These are phyloP conservation scores for Nannospalax galili DNA, from an alignment of 2,113 vertebrate genomes.

Conservation along the genomic window DNA sequence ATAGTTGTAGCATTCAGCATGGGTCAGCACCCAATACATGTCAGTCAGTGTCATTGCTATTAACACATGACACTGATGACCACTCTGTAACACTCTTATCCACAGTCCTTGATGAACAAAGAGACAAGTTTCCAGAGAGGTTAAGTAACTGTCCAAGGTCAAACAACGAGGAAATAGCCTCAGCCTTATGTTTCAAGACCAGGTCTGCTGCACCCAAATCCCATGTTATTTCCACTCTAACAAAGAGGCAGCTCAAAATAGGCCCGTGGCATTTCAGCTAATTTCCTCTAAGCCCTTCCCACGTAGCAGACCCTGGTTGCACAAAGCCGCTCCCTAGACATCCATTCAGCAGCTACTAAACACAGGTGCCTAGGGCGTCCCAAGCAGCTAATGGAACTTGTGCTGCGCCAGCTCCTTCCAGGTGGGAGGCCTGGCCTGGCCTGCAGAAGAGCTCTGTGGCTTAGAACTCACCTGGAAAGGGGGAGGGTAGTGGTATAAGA, in stretches of 20 bases:
- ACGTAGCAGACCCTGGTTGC: slow-evolving; percentile 39
- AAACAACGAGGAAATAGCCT: slow-evolving; percentile 48
- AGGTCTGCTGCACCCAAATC: slow-evolving; percentile 63
- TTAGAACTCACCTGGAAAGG: background rate
- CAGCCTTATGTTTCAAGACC: slow-evolving; percentile 50
- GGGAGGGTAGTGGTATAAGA: background rate
- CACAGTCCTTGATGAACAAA: background rate
- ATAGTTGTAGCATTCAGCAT: background rate
- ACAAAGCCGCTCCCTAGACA: slow-evolving; percentile 62
- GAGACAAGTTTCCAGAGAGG: slow-evolving; percentile 26
- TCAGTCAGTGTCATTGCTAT: background rate
- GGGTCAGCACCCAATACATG: background rate
- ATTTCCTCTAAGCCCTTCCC: slow-evolving; percentile 79
- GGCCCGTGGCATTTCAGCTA: slow-evolving; percentile 79
- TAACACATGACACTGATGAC: background rate
- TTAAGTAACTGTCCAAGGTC: slow-evolving; percentile 72
- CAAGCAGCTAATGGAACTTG: background rate
- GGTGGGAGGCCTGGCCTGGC: background rate
- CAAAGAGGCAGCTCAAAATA: slow-evolving; percentile 78
- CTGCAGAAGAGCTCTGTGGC: background rate
- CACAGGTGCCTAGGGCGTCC: background rate
- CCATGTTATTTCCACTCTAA: slow-evolving; percentile 74
- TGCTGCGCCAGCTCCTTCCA: background rate
- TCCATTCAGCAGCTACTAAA: slow-evolving; percentile 57
- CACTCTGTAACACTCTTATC: background rate